Evolutionary conservation across 2,888 invertebrate genomes (phyloP), one percentile per base, ranked within the genome.

Genomic region (Cosmopolites sordidus): DNA sequence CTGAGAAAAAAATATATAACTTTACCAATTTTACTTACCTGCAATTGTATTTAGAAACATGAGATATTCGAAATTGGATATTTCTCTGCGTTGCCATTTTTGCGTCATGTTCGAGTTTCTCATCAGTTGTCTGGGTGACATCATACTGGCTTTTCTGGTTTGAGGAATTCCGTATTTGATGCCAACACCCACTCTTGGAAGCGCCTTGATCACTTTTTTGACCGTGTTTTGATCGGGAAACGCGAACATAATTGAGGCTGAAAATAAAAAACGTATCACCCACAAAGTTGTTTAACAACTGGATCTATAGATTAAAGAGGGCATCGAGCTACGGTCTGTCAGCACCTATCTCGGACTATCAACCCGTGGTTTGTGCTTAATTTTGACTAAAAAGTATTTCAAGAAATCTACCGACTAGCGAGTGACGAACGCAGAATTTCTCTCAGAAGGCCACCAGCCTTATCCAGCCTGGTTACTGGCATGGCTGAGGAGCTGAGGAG

Each of bases 21-120:
- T n/a, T n/a, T n/a, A n/a, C n/a, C n/a, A n/a, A n/a, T n/a, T n/a
- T 8, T 9, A 45, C 83, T 80, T 69, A 91, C 92, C 96, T 56
- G 99, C 98, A 62, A 99, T 97, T 14, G 99, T 99, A 75, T 99
- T 99, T 62, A 99, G 85, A 80, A 99, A 99, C 98, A 99, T 99
- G 66, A 99, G 83, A 75, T 99, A 99, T 78, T 99, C 99, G 77
- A 99, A 99, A 79, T 99, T 99, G 58, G 97, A 96, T 67, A 99
- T 98, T 77, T 99, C 99, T 40, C 99, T 80, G 16, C 97, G 83
- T 75, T 98, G 98, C 99, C 99, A 99, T 76, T 96, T 93, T 77
- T 96, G 95, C 43, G 97, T 98, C 99, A 99, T 99, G 77, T 98
- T 97, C 16, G 98, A 98, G 78, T 95, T 92, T 68, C 97, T 86